Base-by-base conservation (phyloP, 2,797 vertebrate species). In the Halcyon smyrnensis region DNA sequence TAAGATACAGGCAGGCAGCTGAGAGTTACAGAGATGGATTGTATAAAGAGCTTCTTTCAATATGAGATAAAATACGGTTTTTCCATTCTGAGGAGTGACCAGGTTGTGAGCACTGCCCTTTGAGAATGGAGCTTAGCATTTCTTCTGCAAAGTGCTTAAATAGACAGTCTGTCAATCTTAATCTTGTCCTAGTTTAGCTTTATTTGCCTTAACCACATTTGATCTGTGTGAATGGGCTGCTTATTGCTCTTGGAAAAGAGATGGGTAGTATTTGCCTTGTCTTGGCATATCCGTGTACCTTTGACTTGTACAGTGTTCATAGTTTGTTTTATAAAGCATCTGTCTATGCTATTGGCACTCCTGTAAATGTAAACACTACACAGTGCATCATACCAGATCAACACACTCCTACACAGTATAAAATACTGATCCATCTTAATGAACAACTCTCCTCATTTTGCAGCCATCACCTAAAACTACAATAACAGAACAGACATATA, bases 321-420 rank as follows among this genome's bases (percentile, higher is more conserved):
- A 51, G 67, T 81, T 78, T 74, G 76, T 90, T 95, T 93, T 84
- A 50, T 64, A 93, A 93, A 91, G 59, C 84, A 89, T 83, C 91
- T 95, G 41, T 70, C 93, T 91, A 3, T 37, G 75, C 53, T 90
- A 2, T 68, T 64, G 63, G 34, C 84, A 68, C 45, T 95, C 18
- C 80, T 94, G 76, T 50, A 87, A 90, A 78, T 74, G 75, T 67
- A 90, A 93, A 82, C 76, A 67, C n/a, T 69, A 51, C 69, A 53
- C 17, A 73, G 87, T 57, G 79, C 59, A 67, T 81, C 65, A 20
- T 76, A 88, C 54, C 67, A 89, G 86, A 91, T 39, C 87, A 90
- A 46, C 84, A 84, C 54, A 30, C 74, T 94, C 90, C 86, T 64
- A 90, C 81, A 71, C 4, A 2, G 15, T 70, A 17, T 56, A 54